These are phyloP conservation scores for Mycteria americana DNA, from an alignment of 2,797 vertebrate species.

Conservation along the genomic window DNA sequence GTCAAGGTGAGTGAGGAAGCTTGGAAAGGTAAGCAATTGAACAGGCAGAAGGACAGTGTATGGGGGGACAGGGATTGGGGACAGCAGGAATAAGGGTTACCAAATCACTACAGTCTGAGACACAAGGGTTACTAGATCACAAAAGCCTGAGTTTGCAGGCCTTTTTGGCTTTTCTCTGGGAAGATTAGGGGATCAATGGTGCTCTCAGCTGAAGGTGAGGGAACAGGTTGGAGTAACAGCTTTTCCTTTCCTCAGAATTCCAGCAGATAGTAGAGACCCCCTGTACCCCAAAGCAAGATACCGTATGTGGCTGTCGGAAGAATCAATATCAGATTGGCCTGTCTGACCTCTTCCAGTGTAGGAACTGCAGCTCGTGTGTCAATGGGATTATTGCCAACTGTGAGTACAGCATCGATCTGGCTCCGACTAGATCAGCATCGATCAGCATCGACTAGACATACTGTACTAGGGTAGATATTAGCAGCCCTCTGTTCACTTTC, in stretches of 20 bases:
- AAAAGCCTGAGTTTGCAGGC: background rate
- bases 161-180: background rate
- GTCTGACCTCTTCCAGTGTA: slow-evolving; percentile 13
- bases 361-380: slow-evolving; percentile 24
- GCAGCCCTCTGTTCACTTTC: background rate
- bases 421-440: too few relatives aligned
- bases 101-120: background rate
- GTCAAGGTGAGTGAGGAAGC: background rate
- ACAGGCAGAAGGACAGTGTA: background rate
- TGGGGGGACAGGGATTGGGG: fast-evolving
- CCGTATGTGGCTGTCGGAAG: slow-evolving; percentile 45
- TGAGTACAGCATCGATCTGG: slow-evolving; percentile 25
- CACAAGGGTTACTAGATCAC: background rate
- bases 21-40: background rate
- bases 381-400: slow-evolving; percentile 25
- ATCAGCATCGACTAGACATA: too few relatives aligned
- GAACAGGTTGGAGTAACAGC: background rate
- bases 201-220: background rate
- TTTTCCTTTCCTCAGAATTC: slow-evolving; percentile 12
- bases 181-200: background rate
- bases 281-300: slow-evolving; percentile 44
- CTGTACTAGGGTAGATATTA: background rate
- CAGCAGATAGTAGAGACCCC: slow-evolving; percentile 31
- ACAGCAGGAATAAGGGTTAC: background rate
- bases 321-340: slow-evolving; percentile 6